Base-by-base conservation (phyloP, 2,797 vertebrate species). In the Antrozous pallidus region DNA sequence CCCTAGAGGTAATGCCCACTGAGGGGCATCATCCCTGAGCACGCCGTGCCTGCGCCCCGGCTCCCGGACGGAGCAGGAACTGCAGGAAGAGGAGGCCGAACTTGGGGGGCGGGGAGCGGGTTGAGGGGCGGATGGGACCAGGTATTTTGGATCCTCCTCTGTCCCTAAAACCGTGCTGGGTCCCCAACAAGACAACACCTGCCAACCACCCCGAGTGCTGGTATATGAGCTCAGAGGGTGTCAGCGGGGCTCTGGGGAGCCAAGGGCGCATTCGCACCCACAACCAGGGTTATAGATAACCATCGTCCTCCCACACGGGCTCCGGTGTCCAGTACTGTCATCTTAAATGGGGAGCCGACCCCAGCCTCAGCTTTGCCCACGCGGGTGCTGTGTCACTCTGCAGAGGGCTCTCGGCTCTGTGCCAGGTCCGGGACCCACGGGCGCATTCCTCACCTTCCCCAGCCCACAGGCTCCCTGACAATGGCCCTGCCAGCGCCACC, bases 281-380 rank as follows among this genome's bases (percentile, higher is more conserved):
- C 31, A 24, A 11, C 17, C 24, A 11, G 45, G 9, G 26, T 8
- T 12, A 47, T 40, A 45, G 16, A 42, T 2, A 7, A 20, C 31
- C 1, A 4, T 0, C 0, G 1, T 33, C 73, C 82, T 91, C 54
- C 36, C 24, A 54, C 0, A 12, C 0, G 17, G 26, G 10, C 26
- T 74, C 40, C 33, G 4, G 8, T 2, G 54, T 36, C 69, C 77
- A 56, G 38, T 1, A 3, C 7, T 0, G 26, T 20, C 26, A 82
- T 51, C 7, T 73, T 4, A 42, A 28, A 26, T 26, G 8, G 2
- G 26, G 2, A 40, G 18, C 73, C 5, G 22, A 36, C 28, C 33
- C 1, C 5, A 16, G 47, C 20, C n/a, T 18, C 22, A 0, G 54
- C 17, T 7, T 3, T 3, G 28, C 12, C 0, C 11, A n/a, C 8